Evolutionary conservation across 2,797 vertebrate genomes (phyloP), one percentile per base, ranked within the genome.

Genomic region (Lateolabrax maculatus): DNA sequence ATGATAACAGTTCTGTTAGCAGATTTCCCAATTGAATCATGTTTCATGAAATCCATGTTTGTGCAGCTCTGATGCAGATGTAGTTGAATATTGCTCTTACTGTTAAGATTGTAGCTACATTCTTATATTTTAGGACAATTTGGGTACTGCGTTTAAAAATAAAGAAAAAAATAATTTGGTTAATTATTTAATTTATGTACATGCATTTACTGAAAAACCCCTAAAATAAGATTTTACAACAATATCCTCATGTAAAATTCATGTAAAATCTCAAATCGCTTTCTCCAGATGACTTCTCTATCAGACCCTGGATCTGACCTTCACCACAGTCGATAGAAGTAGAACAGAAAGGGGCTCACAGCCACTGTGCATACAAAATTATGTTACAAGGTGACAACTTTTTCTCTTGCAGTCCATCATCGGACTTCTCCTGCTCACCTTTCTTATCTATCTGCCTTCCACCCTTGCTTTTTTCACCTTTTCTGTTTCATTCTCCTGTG

Each of bases 261-360:
- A 34, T 34, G 31, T 34, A 34, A 34, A 34, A 6, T 36, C 36
- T 57, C 2, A 29, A 62, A 66, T 49, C 16, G 1, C 57, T 61
- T 36, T 69, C 27, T 60, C 44, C 39, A 36, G 25, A 36, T 19
- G 56, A 37, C 21, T 29, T 21, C 46, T 1, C 41, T n/a, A 58
- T 71, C 34, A 66, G 57, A 71, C 1, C 29, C 43, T n/a, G 5
- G 27, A 66, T 53, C 63, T 80, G 77, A 79, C 75, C 63, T 78
- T 62, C 53, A 66, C 19, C 51, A 55, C 31, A 44, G 69, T 21
- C 27, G 48, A 60, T 23, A 56, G 19, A 57, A 13, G 46, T 34
- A 48, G 10, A 80, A 58, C 58, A 68, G 51, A 53, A 41, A 8
- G 9, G 13, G 18, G n/a, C 31, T 23, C 60, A 29, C 10, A 57